Evolutionary conservation across 2,113 vertebrate species (phyloP), one percentile per base, ranked within the genome.

Genomic region (Catharus fuscescens): DNA sequence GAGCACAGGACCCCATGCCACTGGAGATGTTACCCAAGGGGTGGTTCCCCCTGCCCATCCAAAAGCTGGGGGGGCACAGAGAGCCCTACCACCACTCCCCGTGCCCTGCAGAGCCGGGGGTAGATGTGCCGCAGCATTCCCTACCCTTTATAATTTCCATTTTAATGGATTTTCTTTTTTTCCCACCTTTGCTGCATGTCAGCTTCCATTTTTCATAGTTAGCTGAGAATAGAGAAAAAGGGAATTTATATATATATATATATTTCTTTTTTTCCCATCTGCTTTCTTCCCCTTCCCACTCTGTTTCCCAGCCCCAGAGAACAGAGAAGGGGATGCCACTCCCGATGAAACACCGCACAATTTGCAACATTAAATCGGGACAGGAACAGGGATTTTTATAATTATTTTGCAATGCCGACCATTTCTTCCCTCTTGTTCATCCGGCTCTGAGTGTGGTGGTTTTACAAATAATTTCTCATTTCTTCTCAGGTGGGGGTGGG

Each of bases 151-250:
- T 53, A 18, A 92, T 97, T 97, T 93, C 95, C 93, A 96, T 94
- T 93, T 96, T 92, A 95, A 95, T 95, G 71, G 94, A 86, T 95
- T 92, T 95, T 80, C 91, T n/a, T 52, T 62, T 38, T 93, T 86
- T 66, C 57, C 69, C 34, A 60, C 65, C 8, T 93, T 78, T 81
- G 88, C 93, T 66, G 78, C 62, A 62, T 94, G 92, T 90, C 94
- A 95, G 94, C 93, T 95, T 89, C 91, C 94, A 92, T 95, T 95
- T 96, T 91, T 96, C 91, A 95, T 91, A 92, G 73, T 92, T 95
- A 95, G 92, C 91, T 67, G 74, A 95, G 89, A 93, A 80, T 70
- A 86, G 60, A 96, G 90, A 73, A 91, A 59, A 83, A 92, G 65
- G 65, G 56, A 90, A 53, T 34, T 78, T 74, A 36, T 72, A 23